Evolutionary conservation across 2,797 vertebrate species (phyloP), one percentile per base, ranked within the genome.

Genomic region (Chaenodraco wilsoni): DNA sequence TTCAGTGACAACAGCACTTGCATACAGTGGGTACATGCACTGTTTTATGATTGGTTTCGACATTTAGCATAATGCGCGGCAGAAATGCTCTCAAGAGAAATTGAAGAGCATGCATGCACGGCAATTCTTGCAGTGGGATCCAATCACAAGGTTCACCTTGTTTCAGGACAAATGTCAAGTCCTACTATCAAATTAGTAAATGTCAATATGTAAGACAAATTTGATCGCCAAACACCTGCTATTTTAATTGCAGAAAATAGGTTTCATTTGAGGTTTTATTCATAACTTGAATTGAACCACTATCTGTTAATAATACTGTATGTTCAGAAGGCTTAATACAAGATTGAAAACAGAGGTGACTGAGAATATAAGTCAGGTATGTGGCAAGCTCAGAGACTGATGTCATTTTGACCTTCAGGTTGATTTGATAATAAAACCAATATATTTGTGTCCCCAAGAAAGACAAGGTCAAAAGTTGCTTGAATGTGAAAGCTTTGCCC

Each of bases 381-480:
- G 23, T 41, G 23, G 45, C 33, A 57, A 45, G 27, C 69, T 67
- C 23, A 44, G 9, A 41, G 16, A 19, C 5, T 43, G 17, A 74
- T 46, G 19, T n/a, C 4, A 56, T 45, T 60, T 62, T 57, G 33
- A 54, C 15, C 27, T 65, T 50, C 33, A 60, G 56, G 46, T n/a
- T 69, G 5, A 69, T n/a, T 70, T 66, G 19, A 68, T 19, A 74
- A 49, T 33, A 27, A 9, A 81, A 76, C 15, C 15, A 70, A 56
- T 72, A 33, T 9, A 40, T 52, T 33, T 10, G 27, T 19, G 64
- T 41, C 60, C 33, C 58, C 46, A 69, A 76, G 33, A 74, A 58
- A 46, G 37, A 59, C 41, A 66, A 19, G 37, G 45, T 66, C 40
- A 65, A 46, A 66, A 48, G 37, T 43, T 62, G 15, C 49, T 41